Conservation (phyloP, 2,797 vertebrate species). For the Perdix hodgsoniae region DNA sequence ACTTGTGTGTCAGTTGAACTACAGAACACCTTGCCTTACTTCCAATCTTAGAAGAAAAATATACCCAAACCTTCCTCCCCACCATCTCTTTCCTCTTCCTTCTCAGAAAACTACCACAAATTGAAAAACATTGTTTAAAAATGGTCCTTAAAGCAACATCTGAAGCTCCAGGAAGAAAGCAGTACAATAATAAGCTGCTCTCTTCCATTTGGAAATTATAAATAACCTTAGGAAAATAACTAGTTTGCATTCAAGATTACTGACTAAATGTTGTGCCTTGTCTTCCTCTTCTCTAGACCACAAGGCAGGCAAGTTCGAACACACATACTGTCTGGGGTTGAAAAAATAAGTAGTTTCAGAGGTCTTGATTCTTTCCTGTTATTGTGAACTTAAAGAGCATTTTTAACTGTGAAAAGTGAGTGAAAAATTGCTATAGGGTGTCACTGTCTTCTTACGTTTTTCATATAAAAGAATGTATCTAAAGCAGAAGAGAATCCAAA, state of each 20-base stretch:
- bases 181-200: not conserved
- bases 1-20: not conserved
- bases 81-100: not conserved
- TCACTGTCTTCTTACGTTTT: not conserved
- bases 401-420: not conserved
- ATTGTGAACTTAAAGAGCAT: not conserved
- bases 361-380: not conserved
- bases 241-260: not conserved
- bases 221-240: not conserved
- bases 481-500: not conserved
- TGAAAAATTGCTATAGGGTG: not conserved
- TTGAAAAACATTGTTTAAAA: not conserved
- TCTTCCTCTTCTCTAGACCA: not conserved
- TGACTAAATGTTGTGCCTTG: not conserved
- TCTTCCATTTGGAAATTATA: not conserved
- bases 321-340: not conserved
- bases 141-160: not conserved
- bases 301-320: not conserved
- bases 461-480: not conserved
- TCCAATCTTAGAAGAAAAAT: not conserved
- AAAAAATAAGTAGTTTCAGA: slow-evolving; percentile 13
- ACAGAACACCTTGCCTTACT: not conserved
- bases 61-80: not conserved
- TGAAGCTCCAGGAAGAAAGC: not conserved
- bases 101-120: not conserved